Evolutionary conservation across 2,113 vertebrate genomes (phyloP).

Genomic region (Triplophysa siluroides): DNA sequence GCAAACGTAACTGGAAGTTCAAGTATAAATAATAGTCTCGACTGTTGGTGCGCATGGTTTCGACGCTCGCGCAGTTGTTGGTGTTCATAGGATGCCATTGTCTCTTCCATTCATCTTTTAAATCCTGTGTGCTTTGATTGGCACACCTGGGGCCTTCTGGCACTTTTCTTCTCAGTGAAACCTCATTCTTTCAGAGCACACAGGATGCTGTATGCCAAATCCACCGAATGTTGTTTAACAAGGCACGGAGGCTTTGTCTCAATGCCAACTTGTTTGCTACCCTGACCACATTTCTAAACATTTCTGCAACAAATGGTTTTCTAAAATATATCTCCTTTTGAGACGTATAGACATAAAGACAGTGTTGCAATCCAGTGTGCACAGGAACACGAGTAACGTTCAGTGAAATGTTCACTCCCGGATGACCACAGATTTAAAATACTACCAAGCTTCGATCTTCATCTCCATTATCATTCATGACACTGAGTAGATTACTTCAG

Average conservation of each 20-base stretch:
- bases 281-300: no score
- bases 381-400: no score
- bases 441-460: neutral
- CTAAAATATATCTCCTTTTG: neutral
- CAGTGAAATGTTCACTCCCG: no score
- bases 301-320: no score
- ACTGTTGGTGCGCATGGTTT: constrained; percentile 9
- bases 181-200: neutral
- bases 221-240: no score
- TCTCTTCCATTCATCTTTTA: neutral
- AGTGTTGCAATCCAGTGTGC: no score
- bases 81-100: neutral
- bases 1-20: no score
- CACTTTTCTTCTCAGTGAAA: neutral
- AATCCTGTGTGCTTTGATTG: neutral
- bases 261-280: no score
- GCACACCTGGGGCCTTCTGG: neutral
- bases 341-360: no score
- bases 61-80: neutral
- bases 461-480: neutral
- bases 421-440: no score
- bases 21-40: neutral
- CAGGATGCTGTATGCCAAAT: no score
- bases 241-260: no score
- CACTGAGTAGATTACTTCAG: constrained; percentile 1